Evolutionary conservation across 2,113 vertebrate genomes (phyloP), one percentile per base, ranked within the genome.

Genomic region (Brachyhypopomus occidentalis): DNA sequence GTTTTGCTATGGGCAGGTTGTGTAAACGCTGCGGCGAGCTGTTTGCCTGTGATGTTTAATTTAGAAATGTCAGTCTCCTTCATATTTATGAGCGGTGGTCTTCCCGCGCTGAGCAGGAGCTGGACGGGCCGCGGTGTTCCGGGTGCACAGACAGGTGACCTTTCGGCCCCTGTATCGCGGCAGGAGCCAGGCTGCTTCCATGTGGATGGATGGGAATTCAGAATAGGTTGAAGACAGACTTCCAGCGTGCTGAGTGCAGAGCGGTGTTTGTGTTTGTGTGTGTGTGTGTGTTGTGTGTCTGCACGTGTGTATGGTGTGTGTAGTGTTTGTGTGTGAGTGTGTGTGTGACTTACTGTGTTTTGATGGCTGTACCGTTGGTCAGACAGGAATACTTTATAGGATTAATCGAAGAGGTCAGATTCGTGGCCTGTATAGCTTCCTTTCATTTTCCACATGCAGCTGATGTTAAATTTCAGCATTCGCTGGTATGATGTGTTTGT

Each of bases 31-130:
- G 67, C 75, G 62, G 27, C 80, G 78, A 73, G 81, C 80, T 81
- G 80, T 88, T 87, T 86, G 69, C 84, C 67, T 79, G 55, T 69
- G 77, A 85, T 86, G 83, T 87, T 86, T 89, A 84, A 87, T 89
- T 87, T 89, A 78, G 75, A 87, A 87, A 86, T 87, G 84, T 85
- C 86, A 89, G 62, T 85, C 78, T 83, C 74, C 63, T 89, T 78
- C 83, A 89, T 89, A 89, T 89, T 79, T 77, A 87, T 89, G 83
- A 86, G 84, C 41, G 48, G 38, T 2, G 72, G 64, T 81, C 70
- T 78, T 36, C 78, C 78, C 67, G 81, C 81, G 63, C 64, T 25
- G 72, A 30, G 63, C 77, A 81, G 83, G 64, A 74, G 83, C 3
- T 16, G 56, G 70, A 52, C 71, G 62, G 71, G 82, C 79, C 23